Evolutionary conservation across 2,888 invertebrate genomes (phyloP), one percentile per base, ranked within the genome.

Genomic region (Acanthacorydalis orientalis): DNA sequence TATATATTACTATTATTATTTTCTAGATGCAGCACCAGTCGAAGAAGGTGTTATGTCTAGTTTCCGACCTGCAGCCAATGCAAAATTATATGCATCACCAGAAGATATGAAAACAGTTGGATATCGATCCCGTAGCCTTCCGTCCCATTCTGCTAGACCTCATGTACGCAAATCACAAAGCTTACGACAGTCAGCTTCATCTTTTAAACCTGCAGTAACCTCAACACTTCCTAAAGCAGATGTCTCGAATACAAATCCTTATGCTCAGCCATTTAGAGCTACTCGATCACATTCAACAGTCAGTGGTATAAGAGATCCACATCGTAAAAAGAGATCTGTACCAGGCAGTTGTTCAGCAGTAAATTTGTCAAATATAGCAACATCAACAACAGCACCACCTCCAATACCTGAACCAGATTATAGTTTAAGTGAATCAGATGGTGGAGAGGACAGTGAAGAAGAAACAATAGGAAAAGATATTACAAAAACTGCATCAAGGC

Each of bases 341-440:
- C 37, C 46, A 33, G 48, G 47, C 31, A 49, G 47, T 33, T 38
- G 33, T 42, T 48, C 45, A 14, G 43, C 46, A 7, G 43, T 41
- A 31, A 48, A 34, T 44, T 45, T 46, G 37, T 46, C 53, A 16
- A 48, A 37, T 47, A 42, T 46, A 37, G 45, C 53, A 15, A 53
- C 51, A 7, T 49, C 50, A 10, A 14, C 35, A 43, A 47, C 52
- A 10, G 53, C 56, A 4, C 76, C 75, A 1, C 83, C 90, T 8
- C 84, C 87, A n/a, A 90, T 90, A 55, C 90, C 90, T 0, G 90
- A 90, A 60, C 90, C 90, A 0, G 90, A 90, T 65, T 90, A 90
- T 68, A 88, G 88, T 63, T 78, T 88, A 66, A 87, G 85, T 52
- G 88, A 87, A 61, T 85, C 85, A 0, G 89, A 88, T 58, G 83